Conservation (phyloP, 2,113 vertebrate species). For the Chiloscyllium plagiosum region DNA sequence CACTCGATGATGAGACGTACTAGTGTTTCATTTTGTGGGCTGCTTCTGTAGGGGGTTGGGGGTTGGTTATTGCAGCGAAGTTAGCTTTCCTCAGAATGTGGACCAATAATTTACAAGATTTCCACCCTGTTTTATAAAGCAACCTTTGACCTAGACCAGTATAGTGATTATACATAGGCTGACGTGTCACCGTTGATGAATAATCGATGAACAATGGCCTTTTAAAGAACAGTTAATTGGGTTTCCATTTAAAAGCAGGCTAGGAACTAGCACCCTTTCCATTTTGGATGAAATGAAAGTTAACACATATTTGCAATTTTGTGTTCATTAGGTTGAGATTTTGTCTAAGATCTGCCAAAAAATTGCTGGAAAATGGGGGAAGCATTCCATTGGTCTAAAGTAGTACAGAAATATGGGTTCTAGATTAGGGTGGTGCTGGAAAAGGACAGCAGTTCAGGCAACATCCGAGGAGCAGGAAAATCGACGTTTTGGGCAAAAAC, state of each 20-base stretch:
- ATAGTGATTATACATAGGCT: slow-evolving; percentile 22
- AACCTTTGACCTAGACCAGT: slow-evolving; percentile 19
- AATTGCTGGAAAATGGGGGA: background rate
- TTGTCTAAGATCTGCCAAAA: background rate
- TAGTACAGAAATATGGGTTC: background rate
- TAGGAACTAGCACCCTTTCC: background rate
- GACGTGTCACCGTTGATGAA: background rate
- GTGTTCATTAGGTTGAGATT: background rate
- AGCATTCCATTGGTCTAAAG: background rate
- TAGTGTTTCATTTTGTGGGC: background rate
- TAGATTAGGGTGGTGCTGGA: too few species aligned
- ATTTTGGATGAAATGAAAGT: background rate
- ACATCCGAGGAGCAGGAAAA: too few species aligned
- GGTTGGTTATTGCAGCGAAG: background rate
- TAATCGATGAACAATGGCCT: slow-evolving; percentile 35
- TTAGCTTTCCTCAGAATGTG: slow-evolving; percentile 10
- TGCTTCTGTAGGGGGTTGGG: background rate
- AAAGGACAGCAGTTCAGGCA: too few species aligned
- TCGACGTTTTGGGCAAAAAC: too few species aligned
- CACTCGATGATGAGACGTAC: background rate
- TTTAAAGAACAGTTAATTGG: slow-evolving; percentile 35
- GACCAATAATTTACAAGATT: background rate
- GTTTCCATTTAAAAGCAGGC: background rate
- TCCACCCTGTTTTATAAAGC: background rate
- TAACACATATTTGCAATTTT: background rate